A percentile compares a stretch with the other conserved stretches of the same genome.
These are phyloP conservation scores for Puffinus mauretanicus DNA, from an alignment of 2,113 vertebrate species.

Conservation along the genomic window DNA sequence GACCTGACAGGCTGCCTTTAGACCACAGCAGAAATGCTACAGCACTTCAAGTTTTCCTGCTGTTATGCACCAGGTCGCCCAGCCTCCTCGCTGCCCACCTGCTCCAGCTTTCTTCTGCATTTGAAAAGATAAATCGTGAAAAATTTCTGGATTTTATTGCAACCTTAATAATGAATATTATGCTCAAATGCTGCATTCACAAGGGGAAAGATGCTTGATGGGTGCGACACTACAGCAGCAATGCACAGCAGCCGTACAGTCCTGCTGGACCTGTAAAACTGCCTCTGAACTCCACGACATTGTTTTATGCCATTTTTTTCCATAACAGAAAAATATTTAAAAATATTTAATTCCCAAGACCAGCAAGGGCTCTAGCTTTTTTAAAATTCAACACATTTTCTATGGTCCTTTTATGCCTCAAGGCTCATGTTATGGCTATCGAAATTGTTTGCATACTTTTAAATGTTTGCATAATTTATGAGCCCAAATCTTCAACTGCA, in stretches of 20 bases:
- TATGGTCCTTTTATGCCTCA: not conserved
- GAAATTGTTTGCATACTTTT: not conserved
- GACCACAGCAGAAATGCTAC: not conserved
- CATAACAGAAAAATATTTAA: not conserved
- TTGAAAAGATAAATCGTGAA: not conserved
- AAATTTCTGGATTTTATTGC: not conserved
- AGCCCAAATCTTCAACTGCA: not conserved
- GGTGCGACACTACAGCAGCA: not conserved
- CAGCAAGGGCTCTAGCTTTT: not conserved
- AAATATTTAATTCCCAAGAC: not conserved
- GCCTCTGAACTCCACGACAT: not conserved
- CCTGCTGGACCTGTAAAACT: not conserved
- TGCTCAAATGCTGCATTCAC: not conserved
- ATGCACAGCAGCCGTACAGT: not conserved
- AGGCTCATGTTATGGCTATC: not conserved
- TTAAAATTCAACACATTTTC: not conserved
- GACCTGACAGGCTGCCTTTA: not conserved
- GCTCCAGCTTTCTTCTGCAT: not conserved
- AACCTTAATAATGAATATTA: not conserved
- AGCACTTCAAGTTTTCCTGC: not conserved
- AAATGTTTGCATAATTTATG: not conserved
- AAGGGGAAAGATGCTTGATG: not conserved
- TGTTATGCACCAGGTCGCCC: accelerated
- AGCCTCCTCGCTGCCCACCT: not conserved
- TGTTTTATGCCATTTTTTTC: not conserved